phyloP scores from a whole-genome alignment of 1,140 invertebrate species.

The Bradynema listronoti region DNA sequence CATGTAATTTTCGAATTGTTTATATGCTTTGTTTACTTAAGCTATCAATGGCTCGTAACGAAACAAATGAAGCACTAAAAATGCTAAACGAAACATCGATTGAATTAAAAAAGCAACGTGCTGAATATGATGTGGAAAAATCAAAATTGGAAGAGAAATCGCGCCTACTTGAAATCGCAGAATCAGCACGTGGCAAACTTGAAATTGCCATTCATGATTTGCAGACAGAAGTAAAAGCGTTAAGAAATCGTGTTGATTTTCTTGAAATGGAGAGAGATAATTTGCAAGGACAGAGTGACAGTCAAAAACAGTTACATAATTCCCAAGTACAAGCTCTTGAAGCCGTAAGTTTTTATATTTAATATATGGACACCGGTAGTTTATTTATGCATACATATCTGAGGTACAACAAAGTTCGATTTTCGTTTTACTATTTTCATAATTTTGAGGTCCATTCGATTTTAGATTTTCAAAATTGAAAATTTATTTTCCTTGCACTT shows the following conservation, averaged over 20 bases:
- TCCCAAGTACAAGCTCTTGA: slow-evolving; percentile 54
- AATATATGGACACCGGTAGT: not conserved
- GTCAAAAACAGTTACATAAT: slow-evolving; percentile 51
- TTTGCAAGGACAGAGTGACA: slow-evolving; percentile 51
- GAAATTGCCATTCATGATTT: slow-evolving; percentile 47
- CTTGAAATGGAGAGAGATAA: slow-evolving; percentile 54
- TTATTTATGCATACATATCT: slow-evolving; percentile 4
- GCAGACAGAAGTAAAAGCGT: slow-evolving; percentile 49
- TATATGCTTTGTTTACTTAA: slow-evolving; percentile 24
- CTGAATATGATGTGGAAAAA: slow-evolving; percentile 39
- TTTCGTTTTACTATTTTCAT: not conserved
- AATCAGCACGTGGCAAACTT: slow-evolving; percentile 39
- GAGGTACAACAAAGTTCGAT: not conserved
- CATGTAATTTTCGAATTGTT: slow-evolving; percentile 10
- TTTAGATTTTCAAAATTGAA: too few relatives aligned
- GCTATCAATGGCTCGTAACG: slow-evolving; percentile 39
- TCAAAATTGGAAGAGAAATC: too few relatives aligned
- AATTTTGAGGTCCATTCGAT: not conserved
- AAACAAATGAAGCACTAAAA: slow-evolving; percentile 44
- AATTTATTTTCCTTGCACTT: too few relatives aligned
- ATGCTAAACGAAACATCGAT: slow-evolving; percentile 21
- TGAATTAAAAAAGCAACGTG: slow-evolving; percentile 34
- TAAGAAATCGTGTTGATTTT: slow-evolving; percentile 52
- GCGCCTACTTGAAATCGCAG: slow-evolving; percentile 39
- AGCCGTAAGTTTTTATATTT: slow-evolving; percentile 33